Evolutionary conservation across 2,888 invertebrate species (phyloP), one percentile per base, ranked within the genome.

Genomic region (Amphipoea oculea): DNA sequence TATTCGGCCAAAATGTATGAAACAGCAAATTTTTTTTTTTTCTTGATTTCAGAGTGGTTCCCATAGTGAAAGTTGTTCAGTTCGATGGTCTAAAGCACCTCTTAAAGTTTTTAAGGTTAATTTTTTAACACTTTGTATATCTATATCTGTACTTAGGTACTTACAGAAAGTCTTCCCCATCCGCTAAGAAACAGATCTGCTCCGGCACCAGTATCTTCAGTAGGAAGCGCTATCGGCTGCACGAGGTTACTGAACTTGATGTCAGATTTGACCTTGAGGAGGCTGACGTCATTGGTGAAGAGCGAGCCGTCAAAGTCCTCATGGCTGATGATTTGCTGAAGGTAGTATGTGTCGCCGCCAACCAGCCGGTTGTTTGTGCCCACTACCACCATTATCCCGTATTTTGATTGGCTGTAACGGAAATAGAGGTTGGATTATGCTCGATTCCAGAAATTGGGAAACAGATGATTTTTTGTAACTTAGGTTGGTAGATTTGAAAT

Each of bases 161-260:
- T 95, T 86, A 97, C 96, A 29, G 95, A 95, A 51, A 94, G 90
- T 67, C 95, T 92, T 4, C 97, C 97, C 97, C 97, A 97, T 14
- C 97, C 97, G 29, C 94, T 96, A 3, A 97, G 91, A 23, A 95
- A 67, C 14, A 96, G 88, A 7, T 92, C 91, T 5, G 92, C 94
- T 40, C 94, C 95, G 2, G 85, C 93, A 0, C 87, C 92, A 14
- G 96, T 95, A 72, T 97, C 87, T 1, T 83, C 78, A 0, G 91
- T 91, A 5, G 96, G 95, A 11, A 96, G 86, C 1, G 82, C 84
- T 42, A 97, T 95, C 0, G 96, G 93, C 82, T 95, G 94, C 3
- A 97, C 94, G 4, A 78, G 87, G 3, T 92, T 91, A 66, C 78
- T 92, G 84, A 96, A 96, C 83, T 82, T 81, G 12, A 97, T 97